Evolutionary conservation across 1,140 invertebrate genomes (phyloP).

Genomic region (Phthorimaea operculella): DNA sequence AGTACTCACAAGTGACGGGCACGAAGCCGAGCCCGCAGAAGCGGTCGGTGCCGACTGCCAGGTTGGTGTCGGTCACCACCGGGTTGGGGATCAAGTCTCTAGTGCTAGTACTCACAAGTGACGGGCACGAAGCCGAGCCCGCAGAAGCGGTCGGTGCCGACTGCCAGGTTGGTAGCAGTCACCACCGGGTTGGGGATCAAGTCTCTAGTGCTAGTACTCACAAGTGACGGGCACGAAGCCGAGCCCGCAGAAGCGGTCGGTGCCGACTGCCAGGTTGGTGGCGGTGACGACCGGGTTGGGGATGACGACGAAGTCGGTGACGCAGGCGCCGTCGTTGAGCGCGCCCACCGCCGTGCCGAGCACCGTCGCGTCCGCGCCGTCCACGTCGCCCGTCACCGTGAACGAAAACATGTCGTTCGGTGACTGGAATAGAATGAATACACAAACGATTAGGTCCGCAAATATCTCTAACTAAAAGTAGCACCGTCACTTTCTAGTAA

Average conservation of each 20-base stretch:
- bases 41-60: conserved; percentile 68
- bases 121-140: conserved; percentile 75
- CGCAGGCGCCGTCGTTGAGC: conserved; percentile 70
- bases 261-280: conserved; percentile 52
- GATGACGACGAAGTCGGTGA: conserved; percentile 79
- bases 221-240: conserved; percentile 74
- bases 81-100: conserved; percentile 75
- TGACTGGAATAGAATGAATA: conserved; percentile 21
- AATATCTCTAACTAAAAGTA: too few relatives aligned
- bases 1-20: conserved; percentile 74
- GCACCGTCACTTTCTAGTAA: too few relatives aligned
- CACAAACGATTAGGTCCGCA: too few relatives aligned
- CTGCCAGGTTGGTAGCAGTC: conserved; percentile 45
- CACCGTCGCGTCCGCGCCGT: conserved; percentile 67
- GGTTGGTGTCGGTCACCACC: conserved; percentile 49
- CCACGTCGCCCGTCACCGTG: conserved; percentile 75
- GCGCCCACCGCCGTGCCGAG: conserved; percentile 66
- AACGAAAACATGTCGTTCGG: conserved; percentile 73
- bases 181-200: conserved; percentile 76
- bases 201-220: conserved; percentile 40
- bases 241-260: conserved; percentile 80
- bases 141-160: conserved; percentile 76
- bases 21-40: too few relatives aligned
- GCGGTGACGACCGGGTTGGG: conserved; percentile 70
- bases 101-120: conserved; percentile 66